phyloP scores from a whole-genome alignment of 1,140 invertebrate genomes.

The Semibalanus balanoides region DNA sequence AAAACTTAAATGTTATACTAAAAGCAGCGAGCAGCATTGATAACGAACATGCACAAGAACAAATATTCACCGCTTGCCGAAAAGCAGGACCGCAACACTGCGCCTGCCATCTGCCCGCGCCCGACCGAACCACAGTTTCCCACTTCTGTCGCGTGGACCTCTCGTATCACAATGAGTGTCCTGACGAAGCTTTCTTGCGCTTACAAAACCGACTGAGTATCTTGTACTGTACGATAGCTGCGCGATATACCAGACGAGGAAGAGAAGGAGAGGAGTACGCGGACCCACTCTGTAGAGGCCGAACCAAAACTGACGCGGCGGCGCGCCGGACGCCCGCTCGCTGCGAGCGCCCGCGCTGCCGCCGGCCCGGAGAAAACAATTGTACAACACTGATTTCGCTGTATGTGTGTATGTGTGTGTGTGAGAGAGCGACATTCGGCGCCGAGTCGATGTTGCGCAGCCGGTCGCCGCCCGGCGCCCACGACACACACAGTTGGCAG shows the following conservation, averaged over 20 bases:
- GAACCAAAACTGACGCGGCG: too few relatives aligned
- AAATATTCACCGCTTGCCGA: neutral
- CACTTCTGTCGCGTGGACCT: neutral
- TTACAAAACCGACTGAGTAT: slow-evolving; percentile 2
- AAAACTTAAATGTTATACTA: slow-evolving; percentile 3
- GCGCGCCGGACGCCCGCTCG: too few relatives aligned
- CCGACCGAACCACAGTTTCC: neutral
- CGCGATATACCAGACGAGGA: neutral
- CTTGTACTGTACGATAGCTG: neutral
- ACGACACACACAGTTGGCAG: neutral
- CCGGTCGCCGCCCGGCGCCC: too few relatives aligned
- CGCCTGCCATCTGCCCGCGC: neutral
- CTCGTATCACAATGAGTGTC: neutral
- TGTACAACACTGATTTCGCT: neutral
- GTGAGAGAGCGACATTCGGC: too few relatives aligned
- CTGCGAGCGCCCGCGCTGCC: too few relatives aligned
- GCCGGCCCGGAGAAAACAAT: neutral
- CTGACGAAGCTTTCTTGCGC: neutral
- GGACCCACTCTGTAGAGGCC: too few relatives aligned
- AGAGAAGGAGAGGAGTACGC: too few relatives aligned
- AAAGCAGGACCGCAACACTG: neutral
- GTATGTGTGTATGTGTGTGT: neutral
- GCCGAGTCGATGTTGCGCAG: neutral
- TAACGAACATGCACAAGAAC: slow-evolving; percentile 2
- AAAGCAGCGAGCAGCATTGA: neutral